Evolutionary conservation across 2,797 vertebrate genomes (phyloP), one percentile per base, ranked within the genome.

Genomic region (Gorsachius magnificus): DNA sequence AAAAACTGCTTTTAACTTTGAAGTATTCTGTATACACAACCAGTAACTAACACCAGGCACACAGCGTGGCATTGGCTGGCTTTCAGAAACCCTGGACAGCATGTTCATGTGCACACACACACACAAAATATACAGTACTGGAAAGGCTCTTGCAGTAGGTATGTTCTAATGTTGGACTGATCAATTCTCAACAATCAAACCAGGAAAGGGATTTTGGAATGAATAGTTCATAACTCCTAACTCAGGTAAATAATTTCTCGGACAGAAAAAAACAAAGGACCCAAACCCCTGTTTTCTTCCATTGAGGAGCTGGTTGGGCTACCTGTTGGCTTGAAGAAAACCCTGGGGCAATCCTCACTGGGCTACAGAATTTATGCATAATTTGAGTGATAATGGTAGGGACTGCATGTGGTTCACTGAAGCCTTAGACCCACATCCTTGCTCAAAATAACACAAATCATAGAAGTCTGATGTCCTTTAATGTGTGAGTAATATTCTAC

Each of bases 71-170:
- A 17, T 24, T 74, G 58, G 18, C 1, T 65, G 56, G 60, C 51
- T 64, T 87, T 60, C 63, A 84, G 66, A 58, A 89, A 45, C 5
- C 7, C 24, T 54, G 50, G 41, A 15, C 11, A 45, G 69, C 29
- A 22, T 1, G 10, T 50, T 61, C n/a, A 9, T 3, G 3, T 57
- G 31, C 24, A 31, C 7, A 11, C 10, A 31, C 29, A 9, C 9
- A 18, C 7, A n/a, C n/a, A n/a, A n/a, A 0, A 66, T 5, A 15
- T 0, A 16, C 15, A 31, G 20, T 18, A 8, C 1, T 20, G 41
- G 21, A 53, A 51, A 21, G 12, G 24, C 38, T 41, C 18, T 29
- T 63, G 61, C 38, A 29, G 61, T 20, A 38, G 38, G 36, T 63
- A 15, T 26, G 26, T 41, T 41, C 38, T 63, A 29, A 41, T 41